Evolutionary conservation across 2,797 vertebrate species (phyloP).

Genomic region (Sebastes steindachneri): DNA sequence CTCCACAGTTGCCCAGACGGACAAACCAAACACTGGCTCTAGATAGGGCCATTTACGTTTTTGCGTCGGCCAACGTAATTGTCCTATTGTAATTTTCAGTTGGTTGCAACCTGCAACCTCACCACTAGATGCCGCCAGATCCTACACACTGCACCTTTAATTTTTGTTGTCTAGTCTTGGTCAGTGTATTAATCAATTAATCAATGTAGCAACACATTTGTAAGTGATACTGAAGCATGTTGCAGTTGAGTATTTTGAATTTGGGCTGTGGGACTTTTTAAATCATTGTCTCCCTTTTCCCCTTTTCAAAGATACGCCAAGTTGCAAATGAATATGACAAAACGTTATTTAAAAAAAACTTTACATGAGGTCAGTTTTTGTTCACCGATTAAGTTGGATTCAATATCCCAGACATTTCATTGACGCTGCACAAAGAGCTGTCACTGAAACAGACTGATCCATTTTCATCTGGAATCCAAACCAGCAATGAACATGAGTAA

Average conservation of each 20-base stretch:
- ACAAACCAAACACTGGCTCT: too few relatives aligned
- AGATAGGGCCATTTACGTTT: too few relatives aligned
- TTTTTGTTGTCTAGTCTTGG: neutral
- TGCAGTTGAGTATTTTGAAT: neutral
- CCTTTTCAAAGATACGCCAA: neutral
- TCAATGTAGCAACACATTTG: neutral
- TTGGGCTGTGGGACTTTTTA: neutral
- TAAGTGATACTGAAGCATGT: neutral
- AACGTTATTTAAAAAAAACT: neutral
- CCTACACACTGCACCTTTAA: neutral
- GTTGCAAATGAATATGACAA: slow-evolving; percentile 1
- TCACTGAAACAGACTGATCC: slow-evolving; percentile 24
- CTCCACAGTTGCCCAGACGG: too few relatives aligned
- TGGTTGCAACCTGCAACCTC: too few relatives aligned
- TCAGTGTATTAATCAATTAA: neutral
- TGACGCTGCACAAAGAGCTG: slow-evolving; percentile 18
- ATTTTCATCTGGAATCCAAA: slow-evolving; percentile 19
- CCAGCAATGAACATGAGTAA: slow-evolving; percentile 67
- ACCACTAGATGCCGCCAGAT: too few relatives aligned
- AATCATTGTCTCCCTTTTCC: neutral
- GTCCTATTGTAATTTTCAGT: too few relatives aligned
- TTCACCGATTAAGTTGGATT: slow-evolving; percentile 5
- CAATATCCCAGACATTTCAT: slow-evolving; percentile 10
- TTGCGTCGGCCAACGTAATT: too few relatives aligned
- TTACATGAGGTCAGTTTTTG: slow-evolving; percentile 24